Base-by-base conservation (phyloP, 2,888 invertebrate genomes). In the Euzetes globulus region DNA sequence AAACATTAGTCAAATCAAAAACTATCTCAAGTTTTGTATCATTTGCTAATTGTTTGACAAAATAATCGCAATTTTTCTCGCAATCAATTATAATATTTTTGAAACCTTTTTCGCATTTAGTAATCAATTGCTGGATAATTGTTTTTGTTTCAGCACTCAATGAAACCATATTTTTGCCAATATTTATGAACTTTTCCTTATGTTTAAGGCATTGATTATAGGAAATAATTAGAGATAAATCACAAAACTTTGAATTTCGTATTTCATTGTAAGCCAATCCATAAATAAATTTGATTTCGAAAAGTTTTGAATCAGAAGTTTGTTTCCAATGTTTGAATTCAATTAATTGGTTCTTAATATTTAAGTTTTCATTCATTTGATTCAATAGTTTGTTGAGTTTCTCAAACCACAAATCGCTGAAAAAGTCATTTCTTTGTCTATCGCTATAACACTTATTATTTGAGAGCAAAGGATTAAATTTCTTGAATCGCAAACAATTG, bases 251-350 rank as follows among this genome's bases (percentile, higher is more conserved):
- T 45, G 70, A 70, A 47, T 27, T 45, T 22, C 4, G 1, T 5
- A 70, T 47, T 27, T 37, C 15, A 47, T 70, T 70, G 15, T 70
- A 70, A 19, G 70, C 1, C 37, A 27, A 27, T 9, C 70, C 70
- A 47, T 25, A 70, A 17, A 70, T 47, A 6, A 25, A 45, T 6
- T 45, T 25, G 13, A 68, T 41, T 33, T 25, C 5, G 47, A 15
- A 45, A 15, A 15, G 19, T 22, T 25, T 3, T 6, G 7, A 15
- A 9, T 70, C 15, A 9, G 41, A 41, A 41, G 7, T 65, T 70
- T 45, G 70, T 70, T 70, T 70, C 70, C 47, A 70, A 70, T 27
- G 15, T 27, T 70, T 70, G 3, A 17, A 70, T 19, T 70, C 70
- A 70, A 25, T 70, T 25, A 70, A 70, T 27, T 47, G 25, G 22